Conservation (phyloP, 1,140 invertebrate genomes). For the Zaprionus davidi region DNA sequence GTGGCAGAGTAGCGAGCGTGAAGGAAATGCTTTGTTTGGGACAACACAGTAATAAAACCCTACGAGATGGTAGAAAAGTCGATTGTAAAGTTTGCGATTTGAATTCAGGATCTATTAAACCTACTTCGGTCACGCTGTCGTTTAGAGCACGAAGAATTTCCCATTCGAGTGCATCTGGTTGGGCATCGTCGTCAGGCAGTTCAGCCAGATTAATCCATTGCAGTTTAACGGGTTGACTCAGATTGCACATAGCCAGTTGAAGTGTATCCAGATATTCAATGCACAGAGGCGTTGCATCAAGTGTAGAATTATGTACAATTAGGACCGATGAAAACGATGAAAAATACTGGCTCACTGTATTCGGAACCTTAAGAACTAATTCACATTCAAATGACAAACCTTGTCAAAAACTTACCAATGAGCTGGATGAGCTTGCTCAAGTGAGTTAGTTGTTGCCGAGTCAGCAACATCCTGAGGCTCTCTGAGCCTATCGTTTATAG, state of each 20-base stretch:
- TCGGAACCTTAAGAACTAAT: neutral
- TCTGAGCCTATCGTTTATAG: conserved; percentile 1
- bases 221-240: conserved; percentile 41
- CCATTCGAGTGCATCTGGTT: conserved; percentile 31
- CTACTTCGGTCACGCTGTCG: conserved; percentile 55
- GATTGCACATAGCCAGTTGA: conserved; percentile 45
- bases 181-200: conserved; percentile 20
- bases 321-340: conserved; percentile 57
- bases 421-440: conserved; percentile 54
- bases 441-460: conserved; percentile 34
- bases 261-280: conserved; percentile 56
- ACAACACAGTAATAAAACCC: conserved; percentile 74
- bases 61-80: conserved; percentile 6
- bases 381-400: neutral
- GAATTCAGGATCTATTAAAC: neutral
- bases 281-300: conserved; percentile 33
- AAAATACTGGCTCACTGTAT: conserved; percentile 49
- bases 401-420: conserved; percentile 48
- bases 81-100: neutral
- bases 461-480: conserved; percentile 52
- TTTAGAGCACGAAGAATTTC: conserved; percentile 55
- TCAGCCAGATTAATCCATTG: conserved; percentile 72
- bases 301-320: conserved; percentile 58
- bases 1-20: conserved; percentile 78
- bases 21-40: conserved; percentile 59